Evolutionary conservation across 2,797 vertebrate species (phyloP).

Genomic region (Lophotriccus pileatus): DNA sequence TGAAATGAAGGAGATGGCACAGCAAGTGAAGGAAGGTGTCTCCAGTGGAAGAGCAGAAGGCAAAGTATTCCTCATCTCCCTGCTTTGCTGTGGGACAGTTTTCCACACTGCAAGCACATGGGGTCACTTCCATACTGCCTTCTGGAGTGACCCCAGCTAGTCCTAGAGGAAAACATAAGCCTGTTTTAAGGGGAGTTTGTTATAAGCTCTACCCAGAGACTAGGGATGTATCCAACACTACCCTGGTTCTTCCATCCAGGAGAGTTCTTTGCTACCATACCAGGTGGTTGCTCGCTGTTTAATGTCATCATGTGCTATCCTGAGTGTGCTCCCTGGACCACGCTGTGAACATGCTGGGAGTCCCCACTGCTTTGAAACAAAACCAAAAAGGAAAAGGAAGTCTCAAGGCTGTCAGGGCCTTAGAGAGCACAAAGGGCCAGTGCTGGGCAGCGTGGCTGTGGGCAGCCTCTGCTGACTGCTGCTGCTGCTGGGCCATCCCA

Average conservation of each 20-base stretch:
- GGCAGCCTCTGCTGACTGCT: neutral
- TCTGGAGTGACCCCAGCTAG: neutral
- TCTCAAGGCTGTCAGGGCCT: neutral
- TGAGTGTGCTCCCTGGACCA: neutral
- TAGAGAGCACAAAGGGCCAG: neutral
- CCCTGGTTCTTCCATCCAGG: neutral
- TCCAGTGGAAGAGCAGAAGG: neutral
- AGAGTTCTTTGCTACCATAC: neutral
- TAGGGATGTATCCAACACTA: neutral
- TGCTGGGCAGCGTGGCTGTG: neutral
- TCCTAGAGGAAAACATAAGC: neutral
- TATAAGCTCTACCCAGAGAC: neutral
- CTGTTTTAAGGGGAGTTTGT: neutral
- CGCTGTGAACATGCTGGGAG: rapidly evolving
- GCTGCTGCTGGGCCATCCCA: neutral
- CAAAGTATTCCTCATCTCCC: neutral
- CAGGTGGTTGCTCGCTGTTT: neutral
- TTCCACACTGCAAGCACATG: neutral
- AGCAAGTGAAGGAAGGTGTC: neutral
- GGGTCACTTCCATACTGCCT: neutral
- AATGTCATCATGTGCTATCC: rapidly evolving
- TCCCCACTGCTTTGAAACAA: neutral
- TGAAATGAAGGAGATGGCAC: neutral
- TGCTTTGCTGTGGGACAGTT: neutral
- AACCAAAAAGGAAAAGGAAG: neutral